Base-by-base conservation (phyloP, 2,888 invertebrate genomes). In the Drosophila lutescens region DNA sequence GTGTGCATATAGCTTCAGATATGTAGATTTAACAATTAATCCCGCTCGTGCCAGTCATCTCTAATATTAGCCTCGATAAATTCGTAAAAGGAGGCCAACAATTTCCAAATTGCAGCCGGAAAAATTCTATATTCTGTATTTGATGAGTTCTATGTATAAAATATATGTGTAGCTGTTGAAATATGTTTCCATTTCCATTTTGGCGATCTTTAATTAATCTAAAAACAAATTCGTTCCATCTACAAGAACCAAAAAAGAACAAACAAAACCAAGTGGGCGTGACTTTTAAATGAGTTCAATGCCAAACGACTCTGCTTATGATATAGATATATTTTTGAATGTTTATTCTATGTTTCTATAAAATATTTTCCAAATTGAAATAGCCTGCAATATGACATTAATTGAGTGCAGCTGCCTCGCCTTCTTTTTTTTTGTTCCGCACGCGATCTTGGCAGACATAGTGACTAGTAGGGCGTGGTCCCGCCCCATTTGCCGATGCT, bases 351-450 rank as follows among this genome's bases (percentile, higher is more conserved):
- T 23, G 53, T 53, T 15, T 60, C 20, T 40, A 47, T 20, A 7
- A 13, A 36, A 47, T 8, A 36, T 46, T 30, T 47, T 36, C 44
- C 56, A 76, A 77, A 70, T 74, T 77, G 65, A 70, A 65, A 73
- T 76, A 50, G 68, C 70, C 58, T 47, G 47, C 67, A 69, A 76
- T 72, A 70, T 76, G 84, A 84, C 84, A 80, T 80, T 86, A 84
- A 88, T 84, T 88, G 88, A 76, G 73, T 60, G 58, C 78, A 85
- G 77, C 77, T 80, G 86, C 72, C 80, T 62, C 61, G 17, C 43
- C 43, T 12, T 20, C 43, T 10, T 13, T 23, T 23, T 7, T 23
- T 30, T 38, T 46, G 50, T 9, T 49, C 34, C 40, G 66, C 78
- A 78, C 79, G 77, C 83, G 86, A 88, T 88, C 88, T 88, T 78